A percentile compares a stretch with the other conserved stretches of the same genome.
phyloP scores from a whole-genome alignment of 2,797 vertebrate genomes.

The Pithecia hirsuta region DNA sequence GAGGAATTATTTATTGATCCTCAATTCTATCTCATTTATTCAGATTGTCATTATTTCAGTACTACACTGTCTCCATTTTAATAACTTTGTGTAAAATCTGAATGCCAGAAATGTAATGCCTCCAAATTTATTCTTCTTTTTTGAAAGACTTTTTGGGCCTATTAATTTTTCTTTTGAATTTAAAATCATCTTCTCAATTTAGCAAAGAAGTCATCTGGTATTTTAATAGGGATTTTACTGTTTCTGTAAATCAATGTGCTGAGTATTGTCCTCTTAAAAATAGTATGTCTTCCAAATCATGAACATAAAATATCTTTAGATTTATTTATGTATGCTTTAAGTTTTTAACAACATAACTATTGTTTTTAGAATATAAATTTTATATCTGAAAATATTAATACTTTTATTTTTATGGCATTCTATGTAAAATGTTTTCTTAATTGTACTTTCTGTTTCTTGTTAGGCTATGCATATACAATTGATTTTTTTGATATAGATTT shows the following conservation, averaged over 20 bases:
- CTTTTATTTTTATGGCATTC: background rate
- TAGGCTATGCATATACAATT: background rate
- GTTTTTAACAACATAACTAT: background rate
- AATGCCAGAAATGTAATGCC: background rate
- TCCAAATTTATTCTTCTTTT: background rate
- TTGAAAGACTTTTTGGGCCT: background rate
- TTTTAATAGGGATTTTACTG: background rate
- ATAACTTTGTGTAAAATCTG: background rate
- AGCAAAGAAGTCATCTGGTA: background rate
- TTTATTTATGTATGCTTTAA: background rate
- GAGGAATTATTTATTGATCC: background rate
- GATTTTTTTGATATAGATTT: background rate
- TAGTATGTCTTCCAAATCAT: background rate
- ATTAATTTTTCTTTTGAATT: background rate
- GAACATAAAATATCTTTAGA: background rate
- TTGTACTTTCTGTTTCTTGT: background rate
- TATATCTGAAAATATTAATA: background rate
- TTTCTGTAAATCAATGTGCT: background rate
- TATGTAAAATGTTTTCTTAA: background rate
- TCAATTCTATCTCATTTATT: background rate
- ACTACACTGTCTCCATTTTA: background rate
- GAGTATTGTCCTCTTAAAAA: background rate
- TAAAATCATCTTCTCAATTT: background rate
- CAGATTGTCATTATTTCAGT: background rate
- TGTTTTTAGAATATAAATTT: background rate